Evolutionary conservation across 2,888 invertebrate genomes (phyloP), one percentile per base, ranked within the genome.

Genomic region (Apotomis betuletana): DNA sequence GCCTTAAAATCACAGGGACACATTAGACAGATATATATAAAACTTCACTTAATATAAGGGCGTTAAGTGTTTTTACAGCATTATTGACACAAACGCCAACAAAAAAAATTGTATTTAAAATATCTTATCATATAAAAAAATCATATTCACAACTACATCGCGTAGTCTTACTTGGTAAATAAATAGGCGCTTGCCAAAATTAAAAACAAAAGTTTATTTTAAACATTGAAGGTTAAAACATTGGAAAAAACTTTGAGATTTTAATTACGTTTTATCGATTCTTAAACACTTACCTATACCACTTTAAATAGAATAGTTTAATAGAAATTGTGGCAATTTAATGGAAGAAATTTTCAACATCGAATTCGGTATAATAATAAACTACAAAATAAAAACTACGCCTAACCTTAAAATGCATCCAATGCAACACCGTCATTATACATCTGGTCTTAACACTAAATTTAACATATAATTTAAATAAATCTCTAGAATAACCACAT

Each of bases 271-370:
- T 79, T 74, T 74, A 70, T 79, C 78, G 59, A 69, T 64, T 69
- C 72, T 73, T 74, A 70, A 75, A 73, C 70, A 79, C 78, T 82
- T 84, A 83, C 79, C 81, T 83, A 84, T 80, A 87, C 81, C 80
- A 82, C 83, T 80, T 80, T 81, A 77, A 81, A 75, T 84, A 70
- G 80, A 83, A 77, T 79, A 79, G 79, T 74, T 83, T 85, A 84
- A 75, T 89, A 88, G 86, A 89, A 87, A 88, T 87, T 83, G 84
- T 90, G 90, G 90, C 90, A 90, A 85, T 89, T 87, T 85, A 87
- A 86, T 92, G 92, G 92, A 92, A 92, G 91, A 91, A 83, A 85
- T 81, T 85, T 83, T 85, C 77, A 87, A 89, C 87, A 87, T 88
- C 83, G 87, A 91, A 89, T 90, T 90, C 88, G 88, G 89, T 85